Evolutionary conservation across 2,888 invertebrate species (phyloP), one percentile per base, ranked within the genome.

Genomic region (Lithodes maja): DNA sequence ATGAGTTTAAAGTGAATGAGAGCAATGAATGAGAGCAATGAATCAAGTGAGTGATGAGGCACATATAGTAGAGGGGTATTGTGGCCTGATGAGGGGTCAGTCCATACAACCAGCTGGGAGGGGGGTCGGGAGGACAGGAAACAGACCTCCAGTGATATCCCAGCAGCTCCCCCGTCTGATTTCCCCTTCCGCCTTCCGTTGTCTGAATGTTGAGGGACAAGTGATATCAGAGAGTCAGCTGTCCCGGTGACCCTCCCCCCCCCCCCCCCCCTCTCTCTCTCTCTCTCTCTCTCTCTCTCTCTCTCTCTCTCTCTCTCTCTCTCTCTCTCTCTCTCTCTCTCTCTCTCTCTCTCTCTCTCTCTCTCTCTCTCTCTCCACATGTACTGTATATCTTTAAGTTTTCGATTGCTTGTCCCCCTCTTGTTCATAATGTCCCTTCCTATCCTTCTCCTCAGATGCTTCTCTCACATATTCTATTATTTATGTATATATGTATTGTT

Each of bases 191-290:
- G 68, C 54, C 74, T 33, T 17, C 33, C 74, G 5, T 33, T 49
- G 9, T 53, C 52, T 79, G 80, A 80, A 80, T 80, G 80, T 33
- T 33, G 33, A 80, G 55, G 55, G 80, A 80, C 80, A 80, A 80
- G 80, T 80, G 80, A 61, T 80, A 80, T 80, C 55, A 80, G 61
- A 53, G 78, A 78, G 78, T 52, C 78, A 78, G 78, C 78, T 78
- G 78, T 78, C 78, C 82, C 50, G n/a, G 33, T 15, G n/a, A 1
- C 9, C 52, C 17, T n/a, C 15, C 52, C 53, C 7, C 17, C 15
- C 7, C 71, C n/a, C n/a, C 71, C 71, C 52, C n/a, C 1, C 12
- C 52, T 12, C 49, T 50, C n/a, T 12, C 69, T 1, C 17, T 49
- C 49, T 33, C 9, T 0, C 12, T 77, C 77, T 54, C 49, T 68